Conservation (phyloP, 1,140 invertebrate species). For the Octopus bimaculoides region DNA sequence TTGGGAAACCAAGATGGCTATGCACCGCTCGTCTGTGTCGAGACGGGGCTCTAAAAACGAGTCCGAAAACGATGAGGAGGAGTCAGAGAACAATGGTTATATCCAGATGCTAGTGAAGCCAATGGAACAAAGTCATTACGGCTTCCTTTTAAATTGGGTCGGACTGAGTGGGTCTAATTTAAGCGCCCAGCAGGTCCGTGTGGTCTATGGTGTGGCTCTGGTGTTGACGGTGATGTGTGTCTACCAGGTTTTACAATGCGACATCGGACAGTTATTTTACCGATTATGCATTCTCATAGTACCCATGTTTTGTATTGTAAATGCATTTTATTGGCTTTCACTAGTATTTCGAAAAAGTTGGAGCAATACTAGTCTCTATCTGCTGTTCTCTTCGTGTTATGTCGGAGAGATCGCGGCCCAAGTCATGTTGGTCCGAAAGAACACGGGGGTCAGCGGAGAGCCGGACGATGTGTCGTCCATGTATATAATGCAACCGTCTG, state of each 20-base stretch:
- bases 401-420: slow-evolving; percentile 52
- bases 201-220: slow-evolving; percentile 42
- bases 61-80: slow-evolving; percentile 47
- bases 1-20: slow-evolving; percentile 41
- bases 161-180: slow-evolving; percentile 40
- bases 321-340: slow-evolving; percentile 54
- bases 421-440: slow-evolving; percentile 28
- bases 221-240: slow-evolving; percentile 31
- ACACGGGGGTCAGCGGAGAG: neutral
- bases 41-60: slow-evolving; percentile 50
- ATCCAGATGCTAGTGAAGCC: slow-evolving; percentile 52
- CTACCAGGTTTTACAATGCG: slow-evolving; percentile 46
- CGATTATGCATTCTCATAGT: slow-evolving; percentile 48
- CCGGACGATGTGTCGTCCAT: slow-evolving; percentile 19
- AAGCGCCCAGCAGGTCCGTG: slow-evolving; percentile 40
- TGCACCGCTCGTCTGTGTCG: slow-evolving; percentile 37
- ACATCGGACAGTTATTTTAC: slow-evolving; percentile 50
- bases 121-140: slow-evolving; percentile 46
- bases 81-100: slow-evolving; percentile 52
- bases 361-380: slow-evolving; percentile 55
- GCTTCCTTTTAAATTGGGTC: slow-evolving; percentile 44
- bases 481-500: slow-evolving; percentile 41
- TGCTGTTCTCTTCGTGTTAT: slow-evolving; percentile 54
- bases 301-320: slow-evolving; percentile 53
- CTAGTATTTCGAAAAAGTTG: slow-evolving; percentile 52